Base-by-base conservation (phyloP, 2,113 vertebrate genomes). In the Pithys albifrons region DNA sequence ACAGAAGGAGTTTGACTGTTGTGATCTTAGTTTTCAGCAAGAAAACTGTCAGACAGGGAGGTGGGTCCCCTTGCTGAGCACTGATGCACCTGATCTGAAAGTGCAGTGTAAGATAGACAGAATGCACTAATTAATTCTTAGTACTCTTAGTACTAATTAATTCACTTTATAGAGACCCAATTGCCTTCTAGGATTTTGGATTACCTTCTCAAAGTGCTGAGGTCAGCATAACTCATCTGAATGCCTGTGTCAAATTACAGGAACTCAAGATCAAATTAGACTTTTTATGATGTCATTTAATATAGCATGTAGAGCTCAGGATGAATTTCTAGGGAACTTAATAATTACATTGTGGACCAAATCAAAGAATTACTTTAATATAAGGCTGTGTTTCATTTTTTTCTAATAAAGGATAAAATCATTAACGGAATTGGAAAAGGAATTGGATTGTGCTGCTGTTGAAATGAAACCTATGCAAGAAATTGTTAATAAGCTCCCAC, bases 401-500 rank as follows among this genome's bases (percentile, higher is more conserved):
- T 87, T n/a, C 67, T 77, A 84, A 96, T 96, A 61, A 95, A 99
- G 99, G 97, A 96, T 99, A 79, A 98, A 98, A 70, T 98, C 95
- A 24, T 96, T 99, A 96, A 97, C 77, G 11, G 98, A 98, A 80
- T 79, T 99, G 95, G 98, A 99, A 87, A 96, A 94, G 37, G 98
- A 98, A 74, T 90, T 99, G 55, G 97, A 98, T 95, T 89, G 95
- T 33, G 97, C 96, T 88, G 96, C 92, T 45, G 62, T 96, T 29
- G 99, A 99, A 91, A 97, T 99, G 69, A 96, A 97, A 76, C 89
- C 71, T 65, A 66, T 99, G 75, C 88, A 73, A 81, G 98, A 98
- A 65, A 97, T 98, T 74, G 96, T 92, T 28, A 86, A 93, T 49
- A 97, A 97, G 48, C 95, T 98, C 67, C 95, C 84, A 14, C 67